Evolutionary conservation across 1,140 invertebrate genomes (phyloP).

Genomic region (Pogonomyrmex barbatus): DNA sequence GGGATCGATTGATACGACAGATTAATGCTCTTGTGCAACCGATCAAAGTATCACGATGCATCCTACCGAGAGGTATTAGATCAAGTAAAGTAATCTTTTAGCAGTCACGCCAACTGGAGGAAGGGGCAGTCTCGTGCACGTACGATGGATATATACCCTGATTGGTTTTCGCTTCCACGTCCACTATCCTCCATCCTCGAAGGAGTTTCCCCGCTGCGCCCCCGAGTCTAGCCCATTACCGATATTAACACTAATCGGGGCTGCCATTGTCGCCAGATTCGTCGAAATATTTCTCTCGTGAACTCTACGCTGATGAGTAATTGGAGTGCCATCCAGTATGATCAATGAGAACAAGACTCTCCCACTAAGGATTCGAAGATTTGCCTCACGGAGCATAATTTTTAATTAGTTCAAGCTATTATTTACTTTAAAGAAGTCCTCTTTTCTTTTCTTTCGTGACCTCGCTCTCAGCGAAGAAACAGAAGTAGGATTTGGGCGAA

Average conservation of each 20-base stretch:
- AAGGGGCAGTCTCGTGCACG: constrained; percentile 3
- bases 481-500: constrained; percentile 27
- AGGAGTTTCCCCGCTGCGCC: constrained; percentile 65
- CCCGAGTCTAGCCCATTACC: constrained; percentile 72
- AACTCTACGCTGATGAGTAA: constrained; percentile 4
- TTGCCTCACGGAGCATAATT: neutral
- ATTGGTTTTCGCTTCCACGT: constrained; percentile 79
- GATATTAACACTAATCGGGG: constrained; percentile 79
- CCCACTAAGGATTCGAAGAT: neutral
- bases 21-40: constrained; percentile 73
- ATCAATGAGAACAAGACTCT: neutral
- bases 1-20: constrained; percentile 63
- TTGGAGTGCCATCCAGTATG: neutral
- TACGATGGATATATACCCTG: constrained; percentile 78
- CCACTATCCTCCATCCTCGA: constrained; percentile 56
- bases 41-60: constrained; percentile 59
- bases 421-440: neutral
- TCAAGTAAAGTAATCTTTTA: constrained; percentile 78
- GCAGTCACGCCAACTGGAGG: constrained; percentile 72
- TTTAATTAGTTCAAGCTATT: neutral
- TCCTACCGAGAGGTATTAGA: constrained; percentile 71
- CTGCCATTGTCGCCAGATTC: constrained; percentile 44
- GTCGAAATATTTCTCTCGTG: neutral
- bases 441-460: neutral
- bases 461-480: neutral